Evolutionary conservation across 1,140 invertebrate genomes (phyloP), one percentile per base, ranked within the genome.

Genomic region (Oryzaephilus surinamensis): DNA sequence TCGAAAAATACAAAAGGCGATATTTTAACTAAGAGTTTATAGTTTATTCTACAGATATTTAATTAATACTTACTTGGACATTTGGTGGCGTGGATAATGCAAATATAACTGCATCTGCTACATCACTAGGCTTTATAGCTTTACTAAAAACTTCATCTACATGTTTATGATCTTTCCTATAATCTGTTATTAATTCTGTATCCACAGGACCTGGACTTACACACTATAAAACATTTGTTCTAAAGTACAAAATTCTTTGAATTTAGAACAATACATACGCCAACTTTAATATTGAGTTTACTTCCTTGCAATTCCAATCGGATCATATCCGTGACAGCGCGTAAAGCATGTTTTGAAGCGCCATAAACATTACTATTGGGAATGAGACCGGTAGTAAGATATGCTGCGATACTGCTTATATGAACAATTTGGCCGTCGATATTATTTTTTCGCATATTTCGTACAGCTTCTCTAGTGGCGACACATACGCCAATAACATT

Each of bases 281-380:
- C 34, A 26, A 48, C 33, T 19, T 35, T 31, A 15, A 48, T 48
- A 12, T 34, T 45, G 1, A 34, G 30, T 17, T 35, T 38, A 16
- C 29, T 21, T 6, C n/a, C 16, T 8, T 37, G 20, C 12, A 48
- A 20, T 50, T 75, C 73, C 17, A 60, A 55, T 6, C 74, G 59
- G 18, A 76, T 56, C 14, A 71, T 72, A 50, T 79, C 73, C 4
- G 68, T 66, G 31, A 79, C 58, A 8, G 72, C 70, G 10, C 59
- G 66, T 1, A 77, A 62, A 7, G 73, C 74, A 52, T 65, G 66
- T 54, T 78, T 78, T 4, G 70, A 73, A 2, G 72, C 72, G 18
- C 64, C 57, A 56, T 77, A 78, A 38, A 76, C 66, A 45, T 72
- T 70, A 6, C 36, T 37, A 4, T 47, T 31, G 3, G 42, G 15